Conservation (phyloP, 30 jellyfish, hydroid and myxozoan genomes). For the Aurelia aurita region DNA sequence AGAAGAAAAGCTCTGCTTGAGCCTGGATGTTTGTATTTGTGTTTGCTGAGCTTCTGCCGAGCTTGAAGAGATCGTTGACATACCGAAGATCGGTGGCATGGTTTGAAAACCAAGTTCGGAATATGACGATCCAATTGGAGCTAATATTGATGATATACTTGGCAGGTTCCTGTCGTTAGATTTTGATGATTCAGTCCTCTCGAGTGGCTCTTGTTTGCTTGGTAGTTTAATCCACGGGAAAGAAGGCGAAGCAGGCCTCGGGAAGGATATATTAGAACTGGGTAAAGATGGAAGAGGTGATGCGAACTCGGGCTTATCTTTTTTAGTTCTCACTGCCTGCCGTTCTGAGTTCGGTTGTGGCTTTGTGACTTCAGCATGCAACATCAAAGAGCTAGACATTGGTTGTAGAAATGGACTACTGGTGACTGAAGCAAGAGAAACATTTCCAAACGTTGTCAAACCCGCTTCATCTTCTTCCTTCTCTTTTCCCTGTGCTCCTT, state of each 20-base stretch:
- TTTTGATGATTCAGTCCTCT: constrained; percentile 1
- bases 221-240: constrained; percentile 60
- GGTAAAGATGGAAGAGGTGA: background rate
- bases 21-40: no score
- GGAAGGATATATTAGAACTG: background rate
- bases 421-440: constrained; percentile 28
- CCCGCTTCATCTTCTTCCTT: constrained; percentile 19
- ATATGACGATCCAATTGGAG: constrained; percentile 24
- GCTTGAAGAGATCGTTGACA: background rate
- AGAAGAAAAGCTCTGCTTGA: no score
- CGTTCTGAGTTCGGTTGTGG: constrained; percentile 9
- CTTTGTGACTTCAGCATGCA: constrained; percentile 32
- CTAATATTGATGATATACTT: constrained; percentile 39
- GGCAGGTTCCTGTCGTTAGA: constrained; percentile 41
- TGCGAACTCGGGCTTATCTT: background rate
- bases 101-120: constrained; percentile 33
- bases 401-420: constrained; percentile 65
- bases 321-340: background rate
- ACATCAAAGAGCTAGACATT: constrained; percentile 43
- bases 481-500: background rate
- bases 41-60: background rate
- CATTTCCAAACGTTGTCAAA: constrained; percentile 23
- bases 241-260: constrained; percentile 38
- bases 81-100: constrained; percentile 16
- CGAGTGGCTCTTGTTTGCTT: constrained; percentile 5